Base-by-base conservation (phyloP, 2,888 invertebrate genomes). In the Aporophyla nigra region DNA sequence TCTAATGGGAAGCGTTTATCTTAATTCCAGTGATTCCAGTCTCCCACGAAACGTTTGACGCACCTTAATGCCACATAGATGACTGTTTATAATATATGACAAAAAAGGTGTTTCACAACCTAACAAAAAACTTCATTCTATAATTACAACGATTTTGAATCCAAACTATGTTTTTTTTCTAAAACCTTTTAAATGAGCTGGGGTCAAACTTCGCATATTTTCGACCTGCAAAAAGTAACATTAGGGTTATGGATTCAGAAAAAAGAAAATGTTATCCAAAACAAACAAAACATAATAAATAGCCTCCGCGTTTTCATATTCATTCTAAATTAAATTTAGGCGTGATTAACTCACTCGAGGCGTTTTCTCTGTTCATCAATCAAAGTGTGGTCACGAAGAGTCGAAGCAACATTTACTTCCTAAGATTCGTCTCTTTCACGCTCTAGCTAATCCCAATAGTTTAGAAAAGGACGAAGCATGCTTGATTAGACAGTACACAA, bases 291-390 rank as follows among this genome's bases (percentile, higher is more conserved):
- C 85, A 88, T 91, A 92, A 92, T 91, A 91, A 94, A 94, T 93
- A 91, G 91, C 90, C 88, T 91, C 86, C 90, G 90, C 90, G 90
- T 94, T 94, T 93, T 94, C 93, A 92, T 94, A 93, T 94, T 90
- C 92, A 88, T 94, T 92, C 94, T 93, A 96, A 96, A 96, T 96
- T 96, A 93, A 96, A 96, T 96, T 96, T 96, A 95, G 95, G 94
- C 94, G 94, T 95, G 95, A 96, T 96, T 94, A 94, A 93, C 93
- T 93, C 92, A 94, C 95, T 95, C 91, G 93, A 96, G 96, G 96
- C 96, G 96, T 96, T 96, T 96, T 96, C 96, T 94, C 93, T 95
- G 95, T 96, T 95, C 96, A 96, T 96, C 96, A 96, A 96, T 96
- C 96, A 96, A 94, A 92, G 78, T 88, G 89, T 90, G 90, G 92